Conservation (phyloP, 1,140 invertebrate genomes). For the Trichomalopsis sarcophagae region DNA sequence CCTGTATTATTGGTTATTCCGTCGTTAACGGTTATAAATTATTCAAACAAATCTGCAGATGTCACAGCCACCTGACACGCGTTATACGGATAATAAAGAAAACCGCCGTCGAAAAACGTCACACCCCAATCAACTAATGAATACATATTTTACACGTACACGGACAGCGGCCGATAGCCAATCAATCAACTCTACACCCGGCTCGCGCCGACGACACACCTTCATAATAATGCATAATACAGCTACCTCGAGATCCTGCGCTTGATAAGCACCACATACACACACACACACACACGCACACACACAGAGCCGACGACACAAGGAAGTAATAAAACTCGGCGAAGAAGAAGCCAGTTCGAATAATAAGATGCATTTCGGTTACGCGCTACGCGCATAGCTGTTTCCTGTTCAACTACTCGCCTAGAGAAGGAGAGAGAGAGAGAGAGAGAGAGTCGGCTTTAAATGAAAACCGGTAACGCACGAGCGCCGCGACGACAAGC, state of each 20-base stretch:
- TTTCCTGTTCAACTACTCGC: background rate
- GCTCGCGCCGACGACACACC: background rate
- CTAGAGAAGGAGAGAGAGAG: background rate
- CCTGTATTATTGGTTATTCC: too few relatives aligned
- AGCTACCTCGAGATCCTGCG: background rate
- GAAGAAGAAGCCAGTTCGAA: conserved; percentile 21
- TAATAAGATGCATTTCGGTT: conserved; percentile 53
- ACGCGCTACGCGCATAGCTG: background rate
- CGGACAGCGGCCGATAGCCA: background rate
- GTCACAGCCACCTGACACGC: too few relatives aligned
- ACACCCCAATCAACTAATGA: background rate
- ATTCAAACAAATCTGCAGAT: too few relatives aligned
- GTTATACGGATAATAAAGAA: background rate
- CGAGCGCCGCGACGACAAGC: background rate
- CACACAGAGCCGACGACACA: background rate
- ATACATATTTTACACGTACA: background rate
- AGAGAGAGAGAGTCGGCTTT: background rate
- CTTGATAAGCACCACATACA: too few relatives aligned
- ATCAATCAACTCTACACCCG: background rate
- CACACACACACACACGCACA: background rate
- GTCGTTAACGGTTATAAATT: too few relatives aligned
- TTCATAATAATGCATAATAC: background rate
- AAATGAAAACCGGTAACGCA: conserved; percentile 48
- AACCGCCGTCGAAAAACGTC: background rate
- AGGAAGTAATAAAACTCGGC: conserved; percentile 44